Evolutionary conservation across 2,113 vertebrate genomes (phyloP).

Genomic region (Aleadryas rufinucha): DNA sequence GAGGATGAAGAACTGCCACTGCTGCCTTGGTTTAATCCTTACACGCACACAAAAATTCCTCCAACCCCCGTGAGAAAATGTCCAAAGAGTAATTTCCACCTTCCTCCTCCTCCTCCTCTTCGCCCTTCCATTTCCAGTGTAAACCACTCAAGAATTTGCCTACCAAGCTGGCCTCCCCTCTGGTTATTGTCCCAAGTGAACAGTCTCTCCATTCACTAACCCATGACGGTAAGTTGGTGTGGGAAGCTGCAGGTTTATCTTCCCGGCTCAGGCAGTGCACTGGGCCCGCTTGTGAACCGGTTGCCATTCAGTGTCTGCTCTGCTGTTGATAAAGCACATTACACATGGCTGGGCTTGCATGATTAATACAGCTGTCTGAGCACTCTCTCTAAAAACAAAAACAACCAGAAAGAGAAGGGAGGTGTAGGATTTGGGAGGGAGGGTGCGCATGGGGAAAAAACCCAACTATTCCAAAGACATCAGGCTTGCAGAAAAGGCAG

Average conservation of each 20-base stretch:
- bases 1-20: background rate
- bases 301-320: slow-evolving; percentile 71
- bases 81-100: background rate
- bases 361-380: slow-evolving; percentile 77
- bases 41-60: background rate
- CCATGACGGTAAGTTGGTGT: slow-evolving; percentile 50
- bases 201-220: slow-evolving; percentile 76
- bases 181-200: slow-evolving; percentile 73
- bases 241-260: slow-evolving; percentile 73
- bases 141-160: slow-evolving; percentile 44
- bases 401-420: slow-evolving; percentile 1
- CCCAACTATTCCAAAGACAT: slow-evolving; percentile 26
- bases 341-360: slow-evolving; percentile 75
- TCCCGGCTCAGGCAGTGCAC: slow-evolving; percentile 60
- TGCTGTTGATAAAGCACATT: slow-evolving; percentile 77
- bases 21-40: background rate
- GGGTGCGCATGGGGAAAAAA: background rate
- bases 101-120: background rate
- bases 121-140: background rate
- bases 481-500: slow-evolving; percentile 15
- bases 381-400: slow-evolving; percentile 64
- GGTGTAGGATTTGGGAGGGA: background rate
- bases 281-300: slow-evolving; percentile 40
- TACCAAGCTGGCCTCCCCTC: slow-evolving; percentile 63
- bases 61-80: background rate